Evolutionary conservation across 2,888 invertebrate genomes (phyloP).

Genomic region (Eristalinus aeneus): DNA sequence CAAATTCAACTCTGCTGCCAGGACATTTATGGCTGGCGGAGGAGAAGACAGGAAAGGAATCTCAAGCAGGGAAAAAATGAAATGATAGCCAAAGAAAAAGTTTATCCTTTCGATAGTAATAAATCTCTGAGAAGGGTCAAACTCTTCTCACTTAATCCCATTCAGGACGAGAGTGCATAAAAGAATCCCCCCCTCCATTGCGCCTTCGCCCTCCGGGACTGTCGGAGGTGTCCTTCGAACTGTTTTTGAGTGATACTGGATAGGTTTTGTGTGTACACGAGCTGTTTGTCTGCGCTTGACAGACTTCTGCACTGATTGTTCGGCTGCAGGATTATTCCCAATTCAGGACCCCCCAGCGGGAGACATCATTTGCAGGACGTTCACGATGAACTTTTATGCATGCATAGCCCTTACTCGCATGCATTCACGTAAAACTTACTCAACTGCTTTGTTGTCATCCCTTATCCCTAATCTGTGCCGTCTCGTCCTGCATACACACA

Average conservation of each 20-base stretch:
- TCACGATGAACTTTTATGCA: slow-evolving; percentile 37
- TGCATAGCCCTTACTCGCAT: slow-evolving; percentile 38
- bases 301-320: slow-evolving; percentile 8
- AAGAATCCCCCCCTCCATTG: slow-evolving; percentile 12
- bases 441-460: slow-evolving; percentile 57
- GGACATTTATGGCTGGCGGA: not conserved
- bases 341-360: not conserved
- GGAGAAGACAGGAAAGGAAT: not conserved
- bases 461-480: not conserved
- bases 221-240: slow-evolving; percentile 14
- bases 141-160: slow-evolving; percentile 61
- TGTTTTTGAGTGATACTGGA: slow-evolving; percentile 45
- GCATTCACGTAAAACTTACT: slow-evolving; percentile 48
- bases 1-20: slow-evolving; percentile 21
- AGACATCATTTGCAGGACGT: not conserved
- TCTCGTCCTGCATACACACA: not conserved
- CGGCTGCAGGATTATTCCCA: not conserved
- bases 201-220: not conserved
- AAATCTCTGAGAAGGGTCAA: slow-evolving; percentile 61
- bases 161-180: slow-evolving; percentile 57
- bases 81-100: slow-evolving; percentile 35
- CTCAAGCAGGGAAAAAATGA: slow-evolving; percentile 24
- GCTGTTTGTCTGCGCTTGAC: slow-evolving; percentile 32
- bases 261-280: slow-evolving; percentile 35
- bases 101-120: slow-evolving; percentile 62